Base-by-base conservation (phyloP, 2,797 vertebrate species). In the Tokudaia tokunoshimensis region DNA sequence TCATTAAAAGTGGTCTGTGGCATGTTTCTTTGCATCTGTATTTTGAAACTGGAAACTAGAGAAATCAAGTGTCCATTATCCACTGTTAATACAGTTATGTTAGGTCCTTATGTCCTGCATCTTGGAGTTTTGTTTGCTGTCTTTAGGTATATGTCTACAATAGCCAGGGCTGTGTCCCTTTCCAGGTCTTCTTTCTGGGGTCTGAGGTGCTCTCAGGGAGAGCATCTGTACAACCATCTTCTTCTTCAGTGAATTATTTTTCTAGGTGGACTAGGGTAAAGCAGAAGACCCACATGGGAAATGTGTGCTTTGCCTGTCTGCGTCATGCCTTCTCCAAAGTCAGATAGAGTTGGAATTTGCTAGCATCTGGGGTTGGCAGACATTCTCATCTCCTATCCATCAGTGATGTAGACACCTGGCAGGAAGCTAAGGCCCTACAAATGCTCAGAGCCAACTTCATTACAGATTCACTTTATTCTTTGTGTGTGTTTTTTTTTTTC, bases 401-500 rank as follows among this genome's bases (percentile, higher is more conserved):
- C 67, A 20, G 17, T 82, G 29, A 6, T 76, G 47, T 52, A 76
- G 91, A 95, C 29, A 78, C 44, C 6, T 22, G 76, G 80, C 22
- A 87, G 94, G 90, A 95, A 90, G 88, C 22, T 74, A 57, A 95
- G 50, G 11, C 29, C 72, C 24, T 26, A 24, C 75, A 85, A 31
- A 34, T 44, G 37, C 26, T 26, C 24, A 74, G 47, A 88, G 24
- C 80, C 52, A 63, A 24, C 12, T 57, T 12, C 1, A 17, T 17
- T 34, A 15, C 55, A 47, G 3, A 52, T 57, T 8, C 12, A 70
- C 19, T 13, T 44, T 20, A 41, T 74, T 17, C 31, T 55, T 61
- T 34, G 15, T 59, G 6, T 4, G 41, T 41, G 2, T 34, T 61
- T 31, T 2, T 87, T 75, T 24, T 29, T 37, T 5, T 9, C 6